phyloP scores from a whole-genome alignment of 2,113 vertebrate species.

The Thunnus thynnus region DNA sequence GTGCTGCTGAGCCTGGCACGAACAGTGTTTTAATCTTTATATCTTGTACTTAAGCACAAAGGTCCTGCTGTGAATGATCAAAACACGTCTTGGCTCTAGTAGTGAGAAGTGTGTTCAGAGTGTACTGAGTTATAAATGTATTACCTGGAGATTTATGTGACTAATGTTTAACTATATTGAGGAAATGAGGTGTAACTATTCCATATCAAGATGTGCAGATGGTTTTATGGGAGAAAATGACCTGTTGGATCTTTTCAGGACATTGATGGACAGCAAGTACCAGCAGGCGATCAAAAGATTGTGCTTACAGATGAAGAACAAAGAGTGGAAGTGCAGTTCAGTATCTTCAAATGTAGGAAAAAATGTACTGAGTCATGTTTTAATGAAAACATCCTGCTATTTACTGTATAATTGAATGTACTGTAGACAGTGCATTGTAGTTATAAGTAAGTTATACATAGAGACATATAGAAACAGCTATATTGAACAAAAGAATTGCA shows the following conservation, averaged over 20 bases:
- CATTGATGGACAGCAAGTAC: background rate
- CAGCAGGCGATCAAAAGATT: background rate
- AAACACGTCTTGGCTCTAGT: conserved; percentile 26
- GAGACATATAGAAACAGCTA: too few species aligned
- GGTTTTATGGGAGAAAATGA: conserved; percentile 7
- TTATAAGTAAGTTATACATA: too few species aligned
- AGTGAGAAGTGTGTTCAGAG: conserved; percentile 14
- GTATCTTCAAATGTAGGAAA: background rate
- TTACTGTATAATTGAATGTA: background rate
- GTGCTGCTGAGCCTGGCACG: conserved; percentile 24
- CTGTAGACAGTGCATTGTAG: too few species aligned
- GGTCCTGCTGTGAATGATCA: conserved; percentile 53
- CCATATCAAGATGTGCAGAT: conserved; percentile 4
- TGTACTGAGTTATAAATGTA: conserved; percentile 47
- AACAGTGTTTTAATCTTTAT: conserved; percentile 17
- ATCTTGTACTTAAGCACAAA: conserved; percentile 54
- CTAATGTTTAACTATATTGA: conserved; percentile 60
- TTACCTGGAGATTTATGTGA: conserved; percentile 45
- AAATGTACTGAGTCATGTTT: background rate
- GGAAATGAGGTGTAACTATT: conserved; percentile 32
- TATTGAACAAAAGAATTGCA: too few species aligned
- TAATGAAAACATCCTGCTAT: background rate
- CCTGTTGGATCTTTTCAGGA: background rate
- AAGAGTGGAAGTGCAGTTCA: background rate
- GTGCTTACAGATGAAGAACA: background rate